phyloP scores from a whole-genome alignment of 2,113 vertebrate species.

The Sorex araneus region DNA sequence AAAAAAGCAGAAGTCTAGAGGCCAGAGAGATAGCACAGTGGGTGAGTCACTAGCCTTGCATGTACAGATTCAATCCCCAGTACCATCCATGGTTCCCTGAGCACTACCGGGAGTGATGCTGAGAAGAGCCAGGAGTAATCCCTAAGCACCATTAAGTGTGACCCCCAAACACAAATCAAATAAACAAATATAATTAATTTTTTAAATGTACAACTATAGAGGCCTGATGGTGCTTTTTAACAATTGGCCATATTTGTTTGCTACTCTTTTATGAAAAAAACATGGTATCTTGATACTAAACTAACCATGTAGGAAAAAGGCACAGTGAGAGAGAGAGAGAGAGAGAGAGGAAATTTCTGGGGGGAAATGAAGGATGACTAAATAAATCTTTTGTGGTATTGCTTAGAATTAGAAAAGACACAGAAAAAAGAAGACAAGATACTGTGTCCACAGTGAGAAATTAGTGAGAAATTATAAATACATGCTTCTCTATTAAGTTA shows the following conservation, averaged over 20 bases:
- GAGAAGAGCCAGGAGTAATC: no score
- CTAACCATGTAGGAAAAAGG: background rate
- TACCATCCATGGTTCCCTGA: no score
- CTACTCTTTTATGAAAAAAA: conserved; percentile 4
- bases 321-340: background rate
- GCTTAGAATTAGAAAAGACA: background rate
- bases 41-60: no score
- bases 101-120: no score
- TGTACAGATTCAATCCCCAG: no score
- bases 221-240: background rate
- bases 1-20: no score
- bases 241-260: background rate
- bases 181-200: background rate
- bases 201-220: background rate
- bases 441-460: background rate
- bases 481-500: background rate
- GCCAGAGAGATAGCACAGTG: no score
- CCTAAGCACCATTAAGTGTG: no score
- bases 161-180: no score
- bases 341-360: background rate
- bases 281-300: background rate
- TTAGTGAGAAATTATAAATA: background rate
- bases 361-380: background rate
- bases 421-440: background rate
- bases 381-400: background rate